Percentiles rank a stretch among this genome's conserved stretches.
Conservation (phyloP, 2,888 invertebrate genomes). For the Oscheius sp. region DNA sequence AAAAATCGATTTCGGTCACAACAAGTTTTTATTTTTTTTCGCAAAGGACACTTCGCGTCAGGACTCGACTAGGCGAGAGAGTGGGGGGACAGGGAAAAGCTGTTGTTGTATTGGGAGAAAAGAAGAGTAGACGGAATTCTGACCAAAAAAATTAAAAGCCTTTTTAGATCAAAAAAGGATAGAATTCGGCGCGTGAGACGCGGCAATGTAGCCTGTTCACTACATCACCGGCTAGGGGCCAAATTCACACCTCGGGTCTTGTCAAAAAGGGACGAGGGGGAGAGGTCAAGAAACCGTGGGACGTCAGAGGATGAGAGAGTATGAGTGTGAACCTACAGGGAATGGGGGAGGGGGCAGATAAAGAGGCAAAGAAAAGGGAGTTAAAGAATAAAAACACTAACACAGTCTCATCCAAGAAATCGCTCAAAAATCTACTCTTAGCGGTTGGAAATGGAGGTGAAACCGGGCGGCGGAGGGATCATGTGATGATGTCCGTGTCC, state of each 20-base stretch:
- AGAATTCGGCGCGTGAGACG: not conserved
- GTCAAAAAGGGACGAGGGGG: not conserved
- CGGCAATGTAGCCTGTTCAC: slow-evolving; percentile 58
- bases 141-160: not conserved
- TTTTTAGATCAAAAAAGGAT: not conserved
- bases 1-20: not conserved
- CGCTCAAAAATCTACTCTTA: slow-evolving; percentile 19
- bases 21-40: slow-evolving; percentile 22
- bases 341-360: not conserved
- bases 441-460: slow-evolving; percentile 49
- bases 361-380: not conserved
- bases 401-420: slow-evolving; percentile 25
- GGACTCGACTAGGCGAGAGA: slow-evolving; percentile 24
- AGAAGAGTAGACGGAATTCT: too few relatives aligned
- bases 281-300: not conserved
- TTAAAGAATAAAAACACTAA: slow-evolving; percentile 24
- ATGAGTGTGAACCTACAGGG: not conserved
- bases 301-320: not conserved
- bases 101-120: too few relatives aligned
- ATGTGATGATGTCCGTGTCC: slow-evolving; percentile 15
- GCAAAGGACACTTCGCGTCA: not conserved
- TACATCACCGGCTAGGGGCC: slow-evolving; percentile 36
- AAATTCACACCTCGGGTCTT: not conserved
- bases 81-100: not conserved
- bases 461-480: slow-evolving; percentile 58